Percentiles rank a stretch among this genome's conserved stretches.
Conservation (phyloP, 1,140 invertebrate species). For the Argopecten irradians region DNA sequence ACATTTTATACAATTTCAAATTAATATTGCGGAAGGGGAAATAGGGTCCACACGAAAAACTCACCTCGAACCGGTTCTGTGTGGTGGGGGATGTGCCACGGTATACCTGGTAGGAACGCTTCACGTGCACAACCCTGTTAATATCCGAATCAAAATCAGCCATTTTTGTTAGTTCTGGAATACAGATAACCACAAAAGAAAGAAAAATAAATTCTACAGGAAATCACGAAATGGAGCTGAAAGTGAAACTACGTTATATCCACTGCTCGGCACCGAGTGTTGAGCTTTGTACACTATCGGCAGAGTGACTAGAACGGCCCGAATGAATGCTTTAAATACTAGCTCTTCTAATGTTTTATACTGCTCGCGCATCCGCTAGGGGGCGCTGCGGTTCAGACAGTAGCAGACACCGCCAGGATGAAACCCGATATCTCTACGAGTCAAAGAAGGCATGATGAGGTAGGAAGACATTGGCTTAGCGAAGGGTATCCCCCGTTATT, state of each 20-base stretch:
- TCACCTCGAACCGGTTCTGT: constrained; percentile 73
- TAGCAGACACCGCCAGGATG: constrained; percentile 36
- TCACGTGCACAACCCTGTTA: constrained; percentile 49
- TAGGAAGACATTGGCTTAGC: constrained; percentile 38
- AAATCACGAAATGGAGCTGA: constrained; percentile 48
- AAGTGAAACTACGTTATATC: constrained; percentile 28
- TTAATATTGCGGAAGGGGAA: not conserved
- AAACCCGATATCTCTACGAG: constrained; percentile 44
- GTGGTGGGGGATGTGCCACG: constrained; percentile 70
- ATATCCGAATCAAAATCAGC: constrained; percentile 62
- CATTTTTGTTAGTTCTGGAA: constrained; percentile 34
- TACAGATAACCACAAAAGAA: constrained; percentile 31
- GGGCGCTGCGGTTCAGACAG: constrained; percentile 41
- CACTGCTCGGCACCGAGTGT: constrained; percentile 51
- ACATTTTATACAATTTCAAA: not conserved
- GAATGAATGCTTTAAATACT: constrained; percentile 54
- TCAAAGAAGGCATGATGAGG: constrained; percentile 42
- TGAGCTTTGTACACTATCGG: constrained; percentile 37
- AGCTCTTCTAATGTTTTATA: constrained; percentile 46
- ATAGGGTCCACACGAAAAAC: constrained; percentile 35
- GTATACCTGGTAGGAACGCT: constrained; percentile 71
- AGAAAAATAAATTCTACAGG: constrained; percentile 19
- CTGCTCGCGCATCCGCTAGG: constrained; percentile 43
- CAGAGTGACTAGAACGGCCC: constrained; percentile 52
- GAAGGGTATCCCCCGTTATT: constrained; percentile 34